Evolutionary conservation across 2,113 vertebrate genomes (phyloP).

Genomic region (Dinomys branickii): DNA sequence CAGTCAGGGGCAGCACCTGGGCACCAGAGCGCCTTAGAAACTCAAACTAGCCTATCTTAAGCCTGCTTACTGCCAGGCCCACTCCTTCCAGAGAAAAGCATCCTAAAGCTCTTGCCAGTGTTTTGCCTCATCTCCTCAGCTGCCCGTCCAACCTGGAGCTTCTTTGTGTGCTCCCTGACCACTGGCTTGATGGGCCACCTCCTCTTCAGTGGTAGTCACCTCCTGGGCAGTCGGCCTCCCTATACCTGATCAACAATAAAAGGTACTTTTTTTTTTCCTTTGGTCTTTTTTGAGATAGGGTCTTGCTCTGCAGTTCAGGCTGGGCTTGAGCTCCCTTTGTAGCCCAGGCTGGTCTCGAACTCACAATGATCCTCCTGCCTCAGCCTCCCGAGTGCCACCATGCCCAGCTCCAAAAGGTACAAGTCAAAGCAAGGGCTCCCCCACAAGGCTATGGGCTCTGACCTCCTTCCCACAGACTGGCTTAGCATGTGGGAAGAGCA

Average conservation of each 20-base stretch:
- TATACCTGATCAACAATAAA: not conserved
- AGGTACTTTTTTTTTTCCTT: too few relatives aligned
- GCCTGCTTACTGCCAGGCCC: too few relatives aligned
- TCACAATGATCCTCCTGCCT: too few relatives aligned
- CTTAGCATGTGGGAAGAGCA: accelerated
- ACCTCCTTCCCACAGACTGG: accelerated
- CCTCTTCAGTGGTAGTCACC: accelerated
- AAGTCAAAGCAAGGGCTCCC: too few relatives aligned
- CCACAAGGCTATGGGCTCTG: not conserved
- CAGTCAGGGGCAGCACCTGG: accelerated
- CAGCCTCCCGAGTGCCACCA: too few relatives aligned
- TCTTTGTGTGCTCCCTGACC: not conserved
- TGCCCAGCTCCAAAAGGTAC: too few relatives aligned
- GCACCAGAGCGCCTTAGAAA: not conserved
- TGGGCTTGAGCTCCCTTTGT: too few relatives aligned
- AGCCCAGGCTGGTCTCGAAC: too few relatives aligned
- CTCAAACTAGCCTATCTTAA: not conserved
- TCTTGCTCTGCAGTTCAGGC: too few relatives aligned
- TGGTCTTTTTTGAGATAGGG: too few relatives aligned
- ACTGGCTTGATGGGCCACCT: accelerated
- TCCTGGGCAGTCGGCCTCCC: not conserved
- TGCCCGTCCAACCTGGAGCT: not conserved
- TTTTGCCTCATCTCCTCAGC: not conserved
- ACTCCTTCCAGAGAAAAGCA: not conserved
- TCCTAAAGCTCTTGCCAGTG: not conserved